Conservation (phyloP, 2,113 vertebrate genomes). For the Tautogolabrus adspersus region DNA sequence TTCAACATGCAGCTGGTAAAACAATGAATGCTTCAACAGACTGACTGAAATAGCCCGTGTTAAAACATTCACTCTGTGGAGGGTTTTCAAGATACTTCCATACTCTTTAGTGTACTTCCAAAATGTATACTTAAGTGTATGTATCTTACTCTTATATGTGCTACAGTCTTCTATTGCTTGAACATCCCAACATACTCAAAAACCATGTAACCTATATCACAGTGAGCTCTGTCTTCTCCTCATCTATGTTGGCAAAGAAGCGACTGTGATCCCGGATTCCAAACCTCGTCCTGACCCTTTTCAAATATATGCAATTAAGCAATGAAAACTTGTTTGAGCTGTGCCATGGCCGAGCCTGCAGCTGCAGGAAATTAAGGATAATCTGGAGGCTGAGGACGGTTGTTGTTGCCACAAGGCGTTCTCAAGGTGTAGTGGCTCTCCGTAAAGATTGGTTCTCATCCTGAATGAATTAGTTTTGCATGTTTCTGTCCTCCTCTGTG, state of each 20-base stretch:
- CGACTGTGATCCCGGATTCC: slow-evolving; percentile 32
- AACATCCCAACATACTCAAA: background rate
- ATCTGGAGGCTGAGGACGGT: slow-evolving; percentile 68
- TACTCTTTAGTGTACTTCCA: slow-evolving; percentile 14
- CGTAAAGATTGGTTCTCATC: slow-evolving; percentile 65
- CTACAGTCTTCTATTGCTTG: too few relatives aligned
- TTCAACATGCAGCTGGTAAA: slow-evolving; percentile 54
- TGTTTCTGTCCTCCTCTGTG: slow-evolving; percentile 48
- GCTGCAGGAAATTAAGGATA: slow-evolving; percentile 79
- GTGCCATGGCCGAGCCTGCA: slow-evolving; percentile 44
- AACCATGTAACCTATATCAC: background rate
- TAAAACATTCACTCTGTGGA: slow-evolving; percentile 8
- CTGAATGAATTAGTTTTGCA: slow-evolving; percentile 60
- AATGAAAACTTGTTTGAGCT: slow-evolving; percentile 60
- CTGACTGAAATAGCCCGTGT: slow-evolving; percentile 20
- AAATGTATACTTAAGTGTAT: slow-evolving; percentile 8
- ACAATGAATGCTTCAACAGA: slow-evolving; percentile 44
- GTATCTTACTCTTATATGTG: background rate
- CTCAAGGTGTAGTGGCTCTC: slow-evolving; percentile 69
- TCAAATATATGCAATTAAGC: slow-evolving; percentile 67
- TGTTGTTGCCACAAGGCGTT: slow-evolving; percentile 69
- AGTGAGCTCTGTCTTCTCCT: background rate
- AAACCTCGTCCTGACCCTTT: slow-evolving; percentile 60
- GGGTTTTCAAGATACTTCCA: slow-evolving; percentile 26
- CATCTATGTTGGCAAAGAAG: slow-evolving; percentile 1